phyloP scores from a whole-genome alignment of 92 coral and sea anemone genomes.

The Phenganax subtilis region DNA sequence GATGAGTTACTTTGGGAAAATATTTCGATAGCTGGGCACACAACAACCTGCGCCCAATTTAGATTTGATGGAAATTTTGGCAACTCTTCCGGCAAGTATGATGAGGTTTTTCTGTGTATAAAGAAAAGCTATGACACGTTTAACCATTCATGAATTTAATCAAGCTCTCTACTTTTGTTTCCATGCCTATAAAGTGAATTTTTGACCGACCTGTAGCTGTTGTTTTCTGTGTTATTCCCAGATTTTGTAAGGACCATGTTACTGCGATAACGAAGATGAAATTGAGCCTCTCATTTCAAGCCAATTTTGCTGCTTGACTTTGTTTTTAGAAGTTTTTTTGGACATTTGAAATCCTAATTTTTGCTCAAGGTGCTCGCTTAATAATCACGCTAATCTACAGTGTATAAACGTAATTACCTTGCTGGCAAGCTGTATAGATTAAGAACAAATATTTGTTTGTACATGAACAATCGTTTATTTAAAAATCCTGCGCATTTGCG shows the following conservation, averaged over 20 bases:
- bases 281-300: too few species aligned
- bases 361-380: not conserved
- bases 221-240: too few species aligned
- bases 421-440: conserved; percentile 11
- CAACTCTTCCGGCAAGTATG: conserved; percentile 17
- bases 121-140: not conserved
- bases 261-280: too few species aligned
- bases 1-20: conserved; percentile 6
- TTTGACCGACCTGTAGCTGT: too few species aligned
- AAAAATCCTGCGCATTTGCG: conserved; percentile 8
- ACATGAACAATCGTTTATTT: conserved; percentile 24
- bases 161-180: too few species aligned
- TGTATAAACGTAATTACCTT: conserved; percentile 19
- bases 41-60: conserved; percentile 15
- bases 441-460: conserved; percentile 17
- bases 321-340: not conserved
- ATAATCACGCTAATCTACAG: not conserved
- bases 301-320: not conserved
- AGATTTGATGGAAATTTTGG: conserved; percentile 31
- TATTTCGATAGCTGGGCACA: conserved; percentile 29
- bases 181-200: too few species aligned
- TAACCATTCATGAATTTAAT: too few species aligned
- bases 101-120: not conserved
- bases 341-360: not conserved
- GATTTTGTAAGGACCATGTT: too few species aligned